Base-by-base conservation (phyloP, 1,140 invertebrate genomes). In the Antheraea mylitta region DNA sequence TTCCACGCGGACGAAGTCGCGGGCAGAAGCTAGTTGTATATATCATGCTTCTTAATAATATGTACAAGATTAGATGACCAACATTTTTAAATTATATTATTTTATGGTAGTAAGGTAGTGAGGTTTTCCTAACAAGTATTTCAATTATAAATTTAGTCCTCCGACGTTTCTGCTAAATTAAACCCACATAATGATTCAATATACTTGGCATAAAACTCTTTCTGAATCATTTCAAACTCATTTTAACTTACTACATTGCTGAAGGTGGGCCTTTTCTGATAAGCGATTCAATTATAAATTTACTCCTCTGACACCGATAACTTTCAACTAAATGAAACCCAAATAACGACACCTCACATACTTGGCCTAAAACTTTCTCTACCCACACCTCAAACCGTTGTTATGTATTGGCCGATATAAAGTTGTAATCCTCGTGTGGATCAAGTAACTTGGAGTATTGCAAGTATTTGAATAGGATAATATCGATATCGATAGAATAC, bases 381-480 rank as follows among this genome's bases (percentile, higher is more conserved):
- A 73, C 74, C 74, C 76, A 73, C 36, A 64, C 67, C 70, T 74
- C 70, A 74, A 77, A 58, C 67, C 73, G 64, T 69, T 70, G 71
- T 77, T 72, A 70, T 69, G 63, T 70, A 72, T 74, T 75, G 66
- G 71, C 75, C 73, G 72, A 75, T 79, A 81, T 72, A 76, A 81
- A 81, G 75, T 81, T 81, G 73, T 79, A 79, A 79, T 77, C 75
- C 76, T 53, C 68, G 60, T 62, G 68, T 71, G 70, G 75, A 74
- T 77, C 70, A 42, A 36, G 38, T 18, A 64, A 61, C 60, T 61
- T 22, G 30, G 30, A 61, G 60, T 61, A 19, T 61, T 61, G 60
- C 18, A 22, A 61, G 30, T 61, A 53, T 53, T 53, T 53, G 13
- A 6, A 11, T 13, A 6, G 10, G 45, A 53, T 53, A 53, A 6